These are phyloP conservation scores for Ooceraea biroi DNA, from an alignment of 1,140 invertebrate genomes.

Conservation along the genomic window DNA sequence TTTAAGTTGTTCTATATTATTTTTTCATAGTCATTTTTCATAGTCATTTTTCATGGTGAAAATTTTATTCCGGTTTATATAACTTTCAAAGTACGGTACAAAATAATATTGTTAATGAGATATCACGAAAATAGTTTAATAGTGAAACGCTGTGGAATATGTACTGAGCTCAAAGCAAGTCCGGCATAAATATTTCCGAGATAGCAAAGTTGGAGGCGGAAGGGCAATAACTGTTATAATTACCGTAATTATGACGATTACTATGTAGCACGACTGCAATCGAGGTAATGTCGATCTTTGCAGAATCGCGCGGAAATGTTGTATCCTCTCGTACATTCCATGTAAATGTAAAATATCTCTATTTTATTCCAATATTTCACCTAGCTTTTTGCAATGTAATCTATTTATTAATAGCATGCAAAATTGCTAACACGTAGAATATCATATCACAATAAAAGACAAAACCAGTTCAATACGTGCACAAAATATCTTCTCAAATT, in stretches of 20 bases:
- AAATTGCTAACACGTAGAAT: neutral
- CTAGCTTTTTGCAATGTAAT: neutral
- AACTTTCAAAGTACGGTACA: neutral
- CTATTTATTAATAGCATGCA: neutral
- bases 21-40: neutral
- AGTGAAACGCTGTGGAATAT: conserved; percentile 7
- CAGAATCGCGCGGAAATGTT: conserved; percentile 44
- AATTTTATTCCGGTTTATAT: neutral
- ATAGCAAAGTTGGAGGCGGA: conserved; percentile 39
- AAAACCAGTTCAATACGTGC: too few relatives aligned
- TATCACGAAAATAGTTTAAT: neutral
- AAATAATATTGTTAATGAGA: neutral
- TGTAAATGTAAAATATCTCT: neutral
- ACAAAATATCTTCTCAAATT: too few relatives aligned
- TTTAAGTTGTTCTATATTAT: neutral
- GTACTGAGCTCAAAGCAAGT: neutral
- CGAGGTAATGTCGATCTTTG: conserved; percentile 37
- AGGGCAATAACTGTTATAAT: conserved; percentile 62
- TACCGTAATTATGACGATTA: conserved; percentile 67
- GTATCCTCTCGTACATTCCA: neutral
- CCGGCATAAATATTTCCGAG: conserved; percentile 41
- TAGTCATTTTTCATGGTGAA: neutral
- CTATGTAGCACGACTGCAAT: conserved; percentile 50
- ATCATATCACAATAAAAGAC: too few relatives aligned
- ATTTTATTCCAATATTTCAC: neutral